phyloP scores from a whole-genome alignment of 1,140 invertebrate genomes.

The Apis laboriosa region DNA sequence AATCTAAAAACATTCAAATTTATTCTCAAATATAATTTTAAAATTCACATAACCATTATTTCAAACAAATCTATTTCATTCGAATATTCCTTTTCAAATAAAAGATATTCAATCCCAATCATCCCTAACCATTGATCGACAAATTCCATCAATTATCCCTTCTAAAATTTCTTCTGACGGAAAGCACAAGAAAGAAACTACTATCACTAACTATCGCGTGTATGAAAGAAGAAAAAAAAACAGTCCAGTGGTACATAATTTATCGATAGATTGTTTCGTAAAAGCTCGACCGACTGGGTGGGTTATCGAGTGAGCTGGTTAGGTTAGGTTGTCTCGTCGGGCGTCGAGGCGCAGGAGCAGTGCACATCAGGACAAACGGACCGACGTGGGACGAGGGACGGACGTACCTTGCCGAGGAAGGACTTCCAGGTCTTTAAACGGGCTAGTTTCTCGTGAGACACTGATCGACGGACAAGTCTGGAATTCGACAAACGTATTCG shows the following conservation, averaged over 20 bases:
- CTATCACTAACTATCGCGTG: background rate
- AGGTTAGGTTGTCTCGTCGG: conserved; percentile 57
- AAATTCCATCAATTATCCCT: too few relatives aligned
- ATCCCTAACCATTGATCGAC: too few relatives aligned
- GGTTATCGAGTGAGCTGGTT: conserved; percentile 59
- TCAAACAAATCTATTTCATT: too few relatives aligned
- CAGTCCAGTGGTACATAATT: conserved; percentile 41
- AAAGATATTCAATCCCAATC: too few relatives aligned
- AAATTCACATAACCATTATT: too few relatives aligned
- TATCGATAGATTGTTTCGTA: conserved; percentile 57
- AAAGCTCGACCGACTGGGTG: conserved; percentile 22
- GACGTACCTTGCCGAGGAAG: conserved; percentile 59
- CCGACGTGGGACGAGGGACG: conserved; percentile 56
- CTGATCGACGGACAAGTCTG: conserved; percentile 32
- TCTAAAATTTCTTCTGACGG: too few relatives aligned
- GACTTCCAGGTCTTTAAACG: conserved; percentile 45
- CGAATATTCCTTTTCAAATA: too few relatives aligned
- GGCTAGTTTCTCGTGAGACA: conserved; percentile 51
- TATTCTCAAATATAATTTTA: too few relatives aligned
- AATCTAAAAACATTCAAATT: too few relatives aligned
- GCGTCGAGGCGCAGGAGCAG: conserved; percentile 70
- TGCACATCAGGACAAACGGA: conserved; percentile 69
- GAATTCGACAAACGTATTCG: too few relatives aligned
- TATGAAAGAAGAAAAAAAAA: background rate
- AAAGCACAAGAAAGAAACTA: background rate